Percentiles rank a stretch among this genome's conserved stretches.
Evolutionary conservation across 2,888 invertebrate genomes (phyloP).

Genomic region (Nomada fucata): DNA sequence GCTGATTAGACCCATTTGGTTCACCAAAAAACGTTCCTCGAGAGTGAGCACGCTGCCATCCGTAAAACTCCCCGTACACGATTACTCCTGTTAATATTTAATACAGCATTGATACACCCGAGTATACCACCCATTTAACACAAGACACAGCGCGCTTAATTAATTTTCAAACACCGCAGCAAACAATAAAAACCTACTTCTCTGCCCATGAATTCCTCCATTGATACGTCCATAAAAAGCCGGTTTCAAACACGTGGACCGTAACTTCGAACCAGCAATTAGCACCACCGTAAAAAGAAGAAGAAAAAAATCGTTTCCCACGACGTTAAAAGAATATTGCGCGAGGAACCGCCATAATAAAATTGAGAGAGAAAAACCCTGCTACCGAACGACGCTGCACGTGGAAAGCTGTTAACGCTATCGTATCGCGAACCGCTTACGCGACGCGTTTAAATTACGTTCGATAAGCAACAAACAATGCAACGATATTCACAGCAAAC

Average conservation of each 20-base stretch:
- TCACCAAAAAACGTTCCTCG: conserved; percentile 1
- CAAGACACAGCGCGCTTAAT: no score
- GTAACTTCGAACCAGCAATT: background rate
- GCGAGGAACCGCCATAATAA: background rate
- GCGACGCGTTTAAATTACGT: background rate
- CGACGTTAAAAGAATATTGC: background rate
- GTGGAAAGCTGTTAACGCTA: background rate
- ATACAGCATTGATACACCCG: no score
- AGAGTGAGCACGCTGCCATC: background rate
- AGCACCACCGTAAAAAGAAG: background rate
- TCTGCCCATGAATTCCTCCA: background rate
- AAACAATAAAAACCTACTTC: background rate
- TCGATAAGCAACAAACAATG: background rate
- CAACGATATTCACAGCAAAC: background rate
- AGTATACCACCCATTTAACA: no score
- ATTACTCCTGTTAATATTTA: no score
- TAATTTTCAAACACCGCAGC: no score
- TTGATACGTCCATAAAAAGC: background rate
- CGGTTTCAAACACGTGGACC: background rate
- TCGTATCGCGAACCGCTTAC: background rate
- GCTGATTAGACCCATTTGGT: background rate
- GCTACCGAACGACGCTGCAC: background rate
- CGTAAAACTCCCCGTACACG: no score
- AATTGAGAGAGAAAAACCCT: background rate
- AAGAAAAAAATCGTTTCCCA: background rate